Evolutionary conservation across 2,113 vertebrate genomes (phyloP), one percentile per base, ranked within the genome.

Genomic region (Oostethus manadensis): DNA sequence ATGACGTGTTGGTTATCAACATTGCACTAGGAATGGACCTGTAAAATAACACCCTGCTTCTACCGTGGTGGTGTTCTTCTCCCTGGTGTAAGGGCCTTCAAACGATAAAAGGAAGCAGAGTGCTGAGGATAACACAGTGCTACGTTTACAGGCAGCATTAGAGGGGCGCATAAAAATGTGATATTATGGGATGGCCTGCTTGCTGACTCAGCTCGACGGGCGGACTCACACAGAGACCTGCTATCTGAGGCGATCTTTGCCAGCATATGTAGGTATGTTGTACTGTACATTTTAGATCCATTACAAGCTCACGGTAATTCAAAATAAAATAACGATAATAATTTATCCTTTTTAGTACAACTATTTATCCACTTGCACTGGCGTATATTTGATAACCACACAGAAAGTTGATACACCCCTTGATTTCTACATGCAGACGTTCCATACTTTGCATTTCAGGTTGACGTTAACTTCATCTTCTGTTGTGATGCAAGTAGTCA

Each of bases 161-260:
- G 65, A 74, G 62, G 62, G 64, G 68, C 64, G 73, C 83, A 82
- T 86, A 82, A 74, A 83, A 79, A 82, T 82, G 17, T 45, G 73
- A 80, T 72, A 84, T 85, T 81, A 83, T 58, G 60, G 68, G 64
- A 73, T 8, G 58, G 79, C 56, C 70, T 67, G 71, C 77, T n/a
- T 76, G 83, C 70, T 74, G 71, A 75, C 78, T 76, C 70, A 62
- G 73, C 83, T 60, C 75, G 74, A 79, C 55, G 16, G 81, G 29
- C 8, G 82, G 71, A 69, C 51, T 67, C 58, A 76, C 71, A 70
- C 59, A n/a, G 66, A 70, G 72, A 82, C 80, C 66, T 74, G 79
- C 59, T 60, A 69, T 76, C 77, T 61, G 40, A 60, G 59, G 78
- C 73, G 69, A 74, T 75, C 71, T 78, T 43, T 58, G 56, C 53